These are phyloP conservation scores for Morone saxatilis DNA, from an alignment of 2,113 vertebrate species.

Conservation along the genomic window DNA sequence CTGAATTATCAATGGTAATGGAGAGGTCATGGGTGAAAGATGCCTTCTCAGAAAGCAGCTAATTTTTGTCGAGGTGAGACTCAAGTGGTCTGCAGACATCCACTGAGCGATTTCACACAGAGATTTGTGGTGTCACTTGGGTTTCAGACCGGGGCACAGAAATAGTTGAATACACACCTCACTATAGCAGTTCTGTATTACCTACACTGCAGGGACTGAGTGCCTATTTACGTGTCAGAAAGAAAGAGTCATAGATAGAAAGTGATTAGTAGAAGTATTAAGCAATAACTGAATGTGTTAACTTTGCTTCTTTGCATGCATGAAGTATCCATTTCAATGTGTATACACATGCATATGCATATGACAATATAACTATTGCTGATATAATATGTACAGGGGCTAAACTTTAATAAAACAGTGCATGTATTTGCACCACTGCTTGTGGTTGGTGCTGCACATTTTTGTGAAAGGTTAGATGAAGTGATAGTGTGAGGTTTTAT, in stretches of 20 bases:
- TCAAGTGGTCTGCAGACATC: neutral
- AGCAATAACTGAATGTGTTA: neutral
- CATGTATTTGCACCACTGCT: neutral
- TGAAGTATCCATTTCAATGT: neutral
- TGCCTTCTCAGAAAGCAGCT: no score
- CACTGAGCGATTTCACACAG: neutral
- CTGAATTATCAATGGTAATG: no score
- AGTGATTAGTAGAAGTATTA: neutral
- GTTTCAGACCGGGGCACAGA: neutral
- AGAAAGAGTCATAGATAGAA: no score
- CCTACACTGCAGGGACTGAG: no score
- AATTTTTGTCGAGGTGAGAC: neutral
- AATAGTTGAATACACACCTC: no score
- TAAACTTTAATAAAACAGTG: conserved; percentile 16
- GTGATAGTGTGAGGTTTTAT: conserved; percentile 69
- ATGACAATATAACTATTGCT: neutral
- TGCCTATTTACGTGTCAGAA: neutral
- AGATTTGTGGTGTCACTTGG: neutral
- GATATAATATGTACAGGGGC: neutral
- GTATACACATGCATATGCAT: neutral
- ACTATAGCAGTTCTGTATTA: neutral
- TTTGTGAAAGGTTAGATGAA: conserved; percentile 51
- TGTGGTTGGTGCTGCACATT: neutral
- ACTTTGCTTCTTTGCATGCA: neutral
- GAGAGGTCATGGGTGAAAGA: no score